These are phyloP conservation scores for Probosciger aterrimus DNA, from an alignment of 2,113 vertebrate genomes.

Conservation along the genomic window DNA sequence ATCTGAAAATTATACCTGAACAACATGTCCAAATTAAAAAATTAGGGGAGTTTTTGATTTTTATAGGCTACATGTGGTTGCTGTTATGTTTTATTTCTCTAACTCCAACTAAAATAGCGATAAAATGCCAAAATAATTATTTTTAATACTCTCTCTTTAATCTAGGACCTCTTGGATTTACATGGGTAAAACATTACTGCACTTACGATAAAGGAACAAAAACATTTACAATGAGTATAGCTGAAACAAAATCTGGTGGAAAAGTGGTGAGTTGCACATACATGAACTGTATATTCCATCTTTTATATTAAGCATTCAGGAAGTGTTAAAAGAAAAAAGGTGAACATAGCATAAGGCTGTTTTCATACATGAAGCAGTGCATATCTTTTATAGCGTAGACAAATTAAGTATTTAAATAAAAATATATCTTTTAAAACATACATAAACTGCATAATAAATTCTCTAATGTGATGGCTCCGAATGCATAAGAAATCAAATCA, in stretches of 20 bases:
- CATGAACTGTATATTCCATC: neutral
- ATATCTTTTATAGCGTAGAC: neutral
- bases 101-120: neutral
- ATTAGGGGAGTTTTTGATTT: neutral
- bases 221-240: slow-evolving; percentile 90
- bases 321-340: neutral
- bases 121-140: neutral
- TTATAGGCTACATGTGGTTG: neutral
- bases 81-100: neutral
- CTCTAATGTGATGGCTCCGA: neutral
- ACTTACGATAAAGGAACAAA: slow-evolving; percentile 93
- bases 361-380: neutral
- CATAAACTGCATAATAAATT: neutral
- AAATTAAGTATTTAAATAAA: neutral
- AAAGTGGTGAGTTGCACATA: slow-evolving; percentile 84
- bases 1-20: neutral
- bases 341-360: neutral
- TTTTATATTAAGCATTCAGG: neutral
- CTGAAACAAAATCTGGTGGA: slow-evolving; percentile 88
- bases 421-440: neutral
- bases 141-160: slow-evolving; percentile 1
- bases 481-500: neutral
- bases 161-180: slow-evolving; percentile 93
- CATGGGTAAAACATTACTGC: slow-evolving; percentile 96
- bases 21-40: neutral